Evolutionary conservation across 2,888 invertebrate species (phyloP).

Genomic region (Drosophila melanocephala): DNA sequence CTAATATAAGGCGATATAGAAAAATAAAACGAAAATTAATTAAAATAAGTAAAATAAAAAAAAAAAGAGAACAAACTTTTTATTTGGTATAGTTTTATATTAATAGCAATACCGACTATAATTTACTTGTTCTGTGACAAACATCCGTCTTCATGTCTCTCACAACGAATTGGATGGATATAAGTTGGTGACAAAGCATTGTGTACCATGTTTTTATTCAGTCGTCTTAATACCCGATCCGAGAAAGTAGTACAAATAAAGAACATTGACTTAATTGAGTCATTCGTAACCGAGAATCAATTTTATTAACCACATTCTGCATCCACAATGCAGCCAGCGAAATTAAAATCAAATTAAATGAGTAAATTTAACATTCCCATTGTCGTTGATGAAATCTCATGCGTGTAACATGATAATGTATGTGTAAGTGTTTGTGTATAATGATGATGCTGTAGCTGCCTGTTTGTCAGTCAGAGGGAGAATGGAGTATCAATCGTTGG

Average conservation of each 20-base stretch:
- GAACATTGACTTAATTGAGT: constrained; percentile 29
- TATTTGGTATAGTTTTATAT: neutral
- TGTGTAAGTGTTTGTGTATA: constrained; percentile 11
- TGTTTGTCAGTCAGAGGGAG: constrained; percentile 7
- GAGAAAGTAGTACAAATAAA: neutral
- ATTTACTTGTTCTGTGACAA: neutral
- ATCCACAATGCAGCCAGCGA: constrained; percentile 11
- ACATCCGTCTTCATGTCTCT: neutral
- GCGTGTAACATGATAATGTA: constrained; percentile 26
- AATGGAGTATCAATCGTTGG: constrained; percentile 3
- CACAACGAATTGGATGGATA: neutral
- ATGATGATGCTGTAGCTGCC: constrained; percentile 35
- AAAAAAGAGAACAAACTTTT: neutral
- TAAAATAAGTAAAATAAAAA: neutral
- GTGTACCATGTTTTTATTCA: neutral
- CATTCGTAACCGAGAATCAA: constrained; percentile 41
- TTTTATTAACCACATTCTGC: constrained; percentile 16
- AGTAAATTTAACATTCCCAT: constrained; percentile 34
- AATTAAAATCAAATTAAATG: constrained; percentile 56
- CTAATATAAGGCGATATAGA: neutral
- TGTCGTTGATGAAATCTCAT: constrained; percentile 33
- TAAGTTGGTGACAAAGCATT: neutral
- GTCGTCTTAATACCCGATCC: neutral
- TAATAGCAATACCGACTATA: neutral
- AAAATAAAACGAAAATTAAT: neutral